phyloP scores from a whole-genome alignment of 2,113 vertebrate genomes.

The Sinocyclocheilus anophthalmus region DNA sequence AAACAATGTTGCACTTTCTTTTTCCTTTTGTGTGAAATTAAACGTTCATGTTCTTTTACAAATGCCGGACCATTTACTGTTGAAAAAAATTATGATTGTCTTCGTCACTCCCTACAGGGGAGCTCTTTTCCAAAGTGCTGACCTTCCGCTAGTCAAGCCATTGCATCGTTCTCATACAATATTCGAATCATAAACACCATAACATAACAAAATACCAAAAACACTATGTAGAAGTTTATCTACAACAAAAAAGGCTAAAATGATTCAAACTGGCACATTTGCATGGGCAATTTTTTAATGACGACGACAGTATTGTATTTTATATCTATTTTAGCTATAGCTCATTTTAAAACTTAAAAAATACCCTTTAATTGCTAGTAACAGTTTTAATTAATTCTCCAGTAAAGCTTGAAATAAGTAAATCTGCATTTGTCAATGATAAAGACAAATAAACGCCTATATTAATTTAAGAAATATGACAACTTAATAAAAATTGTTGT shows the following conservation, averaged over 20 bases:
- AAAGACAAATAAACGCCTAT: not conserved
- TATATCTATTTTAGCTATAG: not conserved
- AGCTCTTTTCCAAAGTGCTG: no score
- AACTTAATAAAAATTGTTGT: not conserved
- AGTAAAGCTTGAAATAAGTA: not conserved
- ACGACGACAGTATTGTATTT: not conserved
- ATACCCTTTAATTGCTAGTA: not conserved
- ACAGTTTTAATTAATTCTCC: not conserved
- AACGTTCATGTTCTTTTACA: not conserved
- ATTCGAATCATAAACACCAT: not conserved
- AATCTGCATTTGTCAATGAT: not conserved
- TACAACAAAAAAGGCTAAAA: not conserved
- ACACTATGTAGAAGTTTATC: not conserved
- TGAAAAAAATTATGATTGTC: not conserved
- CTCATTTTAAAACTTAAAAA: slow-evolving; percentile 6
- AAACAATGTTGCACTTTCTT: slow-evolving; percentile 24
- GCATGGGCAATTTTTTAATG: not conserved
- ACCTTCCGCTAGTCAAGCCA: no score
- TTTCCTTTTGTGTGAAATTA: slow-evolving; percentile 14
- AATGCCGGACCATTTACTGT: not conserved
- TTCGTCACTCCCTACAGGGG: no score
- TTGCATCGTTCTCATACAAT: not conserved
- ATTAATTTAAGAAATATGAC: not conserved
- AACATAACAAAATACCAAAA: not conserved
- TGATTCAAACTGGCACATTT: not conserved